Evolutionary conservation across 1,140 invertebrate genomes (phyloP), one percentile per base, ranked within the genome.

Genomic region (Dermatophagoides farinae): DNA sequence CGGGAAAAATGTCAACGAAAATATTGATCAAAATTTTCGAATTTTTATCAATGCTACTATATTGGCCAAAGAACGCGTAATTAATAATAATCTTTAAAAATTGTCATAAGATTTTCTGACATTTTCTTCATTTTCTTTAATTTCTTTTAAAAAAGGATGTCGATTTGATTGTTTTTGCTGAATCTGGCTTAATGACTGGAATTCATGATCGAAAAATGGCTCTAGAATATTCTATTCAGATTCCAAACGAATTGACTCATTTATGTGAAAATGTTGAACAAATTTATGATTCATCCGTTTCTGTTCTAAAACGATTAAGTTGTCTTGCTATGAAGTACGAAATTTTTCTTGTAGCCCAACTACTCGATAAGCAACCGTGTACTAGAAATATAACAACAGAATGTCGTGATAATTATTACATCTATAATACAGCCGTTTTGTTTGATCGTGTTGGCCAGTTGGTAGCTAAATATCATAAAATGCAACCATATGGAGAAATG

Each of bases 141-240:
- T n/a, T n/a, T n/a, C n/a, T n/a, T n/a, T 44, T 5, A 16, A 22
- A 6, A 49, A 1, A 85, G 80, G 70, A 73, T 54, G 78, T 76
- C 0, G 81, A 89, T 63, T 85, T 91, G 14, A 75, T 90, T 6
- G 82, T 89, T 1, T 89, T 89, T 67, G 86, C 87, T 0, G 87
- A 90, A 71, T 74, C 77, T 66, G 80, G 79, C 5, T 54, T 68
- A 2, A 55, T 64, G 46, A n/a, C n/a, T 1, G 22, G 47, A 0
- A 46, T 22, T 11, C 2, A 5, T 0, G 14, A 14, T 12, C 31
- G 63, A 22, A 0, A 18, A 6, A 16, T 52, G 12, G 11, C 60
- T 9, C 43, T 52, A 39, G 12, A 39, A 39, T 40, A 18, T 40
- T 6, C 51, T 22, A 61, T 63, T 50, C 16, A 22, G 0, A 49